A percentile compares a stretch with the other conserved stretches of the same genome.
phyloP scores from a whole-genome alignment of 2,888 invertebrate species.

The Andrena marginata region DNA sequence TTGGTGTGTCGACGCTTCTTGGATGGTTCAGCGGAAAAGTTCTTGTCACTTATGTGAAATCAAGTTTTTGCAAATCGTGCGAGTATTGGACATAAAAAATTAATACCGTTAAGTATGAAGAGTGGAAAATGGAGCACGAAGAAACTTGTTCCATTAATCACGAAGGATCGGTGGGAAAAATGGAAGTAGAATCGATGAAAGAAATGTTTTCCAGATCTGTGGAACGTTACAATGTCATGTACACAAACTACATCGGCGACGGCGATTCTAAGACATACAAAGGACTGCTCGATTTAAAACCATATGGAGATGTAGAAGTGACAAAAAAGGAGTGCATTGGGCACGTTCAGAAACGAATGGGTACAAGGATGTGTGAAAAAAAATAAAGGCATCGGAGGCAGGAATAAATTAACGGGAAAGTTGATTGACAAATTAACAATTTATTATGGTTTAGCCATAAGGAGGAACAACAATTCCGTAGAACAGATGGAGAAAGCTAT shows the following conservation, averaged over 20 bases:
- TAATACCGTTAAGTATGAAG: constrained; percentile 3
- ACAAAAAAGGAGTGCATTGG: too few relatives aligned
- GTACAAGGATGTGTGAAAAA: too few relatives aligned
- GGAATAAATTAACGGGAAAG: too few relatives aligned
- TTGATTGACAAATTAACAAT: too few relatives aligned
- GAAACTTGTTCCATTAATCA: constrained; percentile 9
- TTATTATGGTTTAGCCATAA: too few relatives aligned
- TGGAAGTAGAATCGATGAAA: constrained; percentile 12
- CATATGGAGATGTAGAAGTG: too few relatives aligned
- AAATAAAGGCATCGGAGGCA: too few relatives aligned
- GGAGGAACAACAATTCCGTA: too few relatives aligned
- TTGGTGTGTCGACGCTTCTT: constrained; percentile 1
- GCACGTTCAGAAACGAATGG: too few relatives aligned
- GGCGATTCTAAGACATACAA: neutral
- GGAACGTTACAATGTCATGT: neutral
- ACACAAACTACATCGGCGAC: constrained; percentile 10
- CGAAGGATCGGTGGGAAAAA: constrained; percentile 8
- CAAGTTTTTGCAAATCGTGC: constrained; percentile 16
- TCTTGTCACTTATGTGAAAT: constrained; percentile 18
- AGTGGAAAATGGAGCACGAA: constrained; percentile 23
- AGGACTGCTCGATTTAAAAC: too few relatives aligned
- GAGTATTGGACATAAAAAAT: constrained; percentile 12
- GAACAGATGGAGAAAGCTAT: too few relatives aligned
- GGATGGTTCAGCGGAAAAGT: constrained; percentile 14
- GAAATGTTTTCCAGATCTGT: constrained; percentile 18